phyloP scores from a whole-genome alignment of 2,888 invertebrate genomes.

The Plebejus anna region DNA sequence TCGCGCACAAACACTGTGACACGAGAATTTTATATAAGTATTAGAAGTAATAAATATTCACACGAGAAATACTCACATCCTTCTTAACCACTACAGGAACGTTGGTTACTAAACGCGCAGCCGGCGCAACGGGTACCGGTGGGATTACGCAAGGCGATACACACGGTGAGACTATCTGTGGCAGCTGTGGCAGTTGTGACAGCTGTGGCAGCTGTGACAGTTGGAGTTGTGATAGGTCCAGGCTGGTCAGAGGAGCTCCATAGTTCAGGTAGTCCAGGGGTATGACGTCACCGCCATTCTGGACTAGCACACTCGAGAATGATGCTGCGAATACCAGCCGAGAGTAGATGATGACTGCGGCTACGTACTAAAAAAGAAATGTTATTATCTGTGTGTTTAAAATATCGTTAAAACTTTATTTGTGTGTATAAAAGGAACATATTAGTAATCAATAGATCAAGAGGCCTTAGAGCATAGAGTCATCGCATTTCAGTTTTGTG shows the following conservation, averaged over 20 bases:
- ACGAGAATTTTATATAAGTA: no score
- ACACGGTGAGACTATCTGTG: slow-evolving; percentile 53
- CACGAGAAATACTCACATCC: slow-evolving; percentile 49
- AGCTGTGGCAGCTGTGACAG: slow-evolving; percentile 45
- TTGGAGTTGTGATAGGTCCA: slow-evolving; percentile 46
- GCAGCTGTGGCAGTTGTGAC: slow-evolving; percentile 44
- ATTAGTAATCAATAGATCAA: no score
- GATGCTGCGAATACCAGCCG: slow-evolving; percentile 48
- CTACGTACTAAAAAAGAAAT: slow-evolving; percentile 43
- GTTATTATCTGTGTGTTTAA: not conserved
- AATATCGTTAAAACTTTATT: no score
- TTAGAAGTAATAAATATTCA: slow-evolving; percentile 28
- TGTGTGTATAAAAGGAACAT: no score
- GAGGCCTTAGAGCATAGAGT: no score
- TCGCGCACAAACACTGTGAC: no score
- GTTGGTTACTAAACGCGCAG: slow-evolving; percentile 52
- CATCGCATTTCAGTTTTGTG: no score
- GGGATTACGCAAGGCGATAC: slow-evolving; percentile 59
- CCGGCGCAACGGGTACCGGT: slow-evolving; percentile 45
- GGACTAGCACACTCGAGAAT: slow-evolving; percentile 63
- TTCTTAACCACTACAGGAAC: slow-evolving; percentile 53
- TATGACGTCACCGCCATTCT: slow-evolving; percentile 47
- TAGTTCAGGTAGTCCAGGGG: slow-evolving; percentile 56
- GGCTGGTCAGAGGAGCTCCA: slow-evolving; percentile 44
- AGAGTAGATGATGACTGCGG: slow-evolving; percentile 39